Percentiles rank a stretch among this genome's conserved stretches.
These are phyloP conservation scores for Cyphomyrus plagiostoma DNA, from an alignment of 2,113 vertebrate genomes.

Conservation along the genomic window DNA sequence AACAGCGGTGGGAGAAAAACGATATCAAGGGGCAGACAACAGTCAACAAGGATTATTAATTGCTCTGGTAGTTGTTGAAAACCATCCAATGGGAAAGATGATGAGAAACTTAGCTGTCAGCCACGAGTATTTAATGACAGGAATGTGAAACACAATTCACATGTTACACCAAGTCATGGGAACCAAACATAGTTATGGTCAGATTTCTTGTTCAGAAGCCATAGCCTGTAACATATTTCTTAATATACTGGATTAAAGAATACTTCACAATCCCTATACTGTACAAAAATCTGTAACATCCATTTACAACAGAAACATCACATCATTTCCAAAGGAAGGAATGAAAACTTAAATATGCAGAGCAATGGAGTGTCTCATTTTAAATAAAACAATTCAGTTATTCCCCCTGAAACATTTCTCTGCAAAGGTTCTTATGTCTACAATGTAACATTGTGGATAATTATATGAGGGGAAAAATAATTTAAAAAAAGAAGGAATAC, in stretches of 20 bases:
- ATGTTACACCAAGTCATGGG: not conserved
- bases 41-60: not conserved
- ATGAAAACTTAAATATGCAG: not conserved
- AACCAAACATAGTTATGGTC: not conserved
- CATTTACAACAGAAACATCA: not conserved
- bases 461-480: not conserved
- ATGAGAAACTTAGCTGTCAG: not conserved
- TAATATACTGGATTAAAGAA: not conserved
- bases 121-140: conserved; percentile 12
- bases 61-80: not conserved
- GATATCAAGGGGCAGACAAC: not conserved
- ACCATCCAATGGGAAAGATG: not conserved
- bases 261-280: not conserved
- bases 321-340: not conserved
- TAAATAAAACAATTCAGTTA: conserved; percentile 11
- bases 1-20: not conserved
- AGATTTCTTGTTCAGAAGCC: not conserved
- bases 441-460: not conserved
- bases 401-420: conserved; percentile 1
- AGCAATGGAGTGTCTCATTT: not conserved
- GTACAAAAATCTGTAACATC: not conserved
- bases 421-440: conserved; percentile 5
- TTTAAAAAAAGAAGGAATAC: not conserved
- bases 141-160: not conserved
- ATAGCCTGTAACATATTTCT: not conserved